Base-by-base conservation (phyloP, 2,113 vertebrate species). In the Danio rerio region DNA sequence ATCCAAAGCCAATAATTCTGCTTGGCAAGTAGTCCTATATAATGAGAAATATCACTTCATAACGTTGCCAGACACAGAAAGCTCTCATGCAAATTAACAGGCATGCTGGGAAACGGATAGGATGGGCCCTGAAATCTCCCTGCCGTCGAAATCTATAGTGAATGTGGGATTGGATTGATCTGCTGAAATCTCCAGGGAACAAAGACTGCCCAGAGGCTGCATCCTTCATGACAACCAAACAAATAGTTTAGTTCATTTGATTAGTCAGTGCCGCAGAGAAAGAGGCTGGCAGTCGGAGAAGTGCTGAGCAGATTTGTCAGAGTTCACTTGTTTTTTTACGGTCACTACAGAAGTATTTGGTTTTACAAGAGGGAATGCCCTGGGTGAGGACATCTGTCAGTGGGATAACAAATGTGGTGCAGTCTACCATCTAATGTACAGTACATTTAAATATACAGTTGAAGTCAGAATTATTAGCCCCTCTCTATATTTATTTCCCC, bases 81-180 rank as follows among this genome's bases (percentile, higher is more conserved):
- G 59, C 15, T 49, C 56, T 81, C 76, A 76, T 84, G 82, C 84
- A 81, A 81, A 87, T 83, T 15, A 52, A 52, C n/a, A 73, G 72
- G 40, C 45, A 49, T 11, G 77, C 63, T 10, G 56, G 42, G 31
- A 76, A 65, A 75, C 66, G 56, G 71, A 83, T 71, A 59, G 80
- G 20, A 53, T 49, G 15, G 47, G 45, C 31, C 59, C 61, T 75
- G 70, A 83, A 86, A 84, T 86, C 63, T 65, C 65, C 31, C 69
- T 68, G 78, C 45, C 2, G 50, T 42, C 53, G 31, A 47, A 83
- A 78, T 73, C 74, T 72, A 56, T 78, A 47, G 21, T 20, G 72
- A 81, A 66, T 47, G 59, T 52, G 55, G 45, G 58, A 59, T 68
- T 75, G 53, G 78, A 85, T 20, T 65, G 53, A 72, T 59, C 61